Base-by-base conservation (phyloP, 2,797 vertebrate genomes). In the Pelobates cultripes region DNA sequence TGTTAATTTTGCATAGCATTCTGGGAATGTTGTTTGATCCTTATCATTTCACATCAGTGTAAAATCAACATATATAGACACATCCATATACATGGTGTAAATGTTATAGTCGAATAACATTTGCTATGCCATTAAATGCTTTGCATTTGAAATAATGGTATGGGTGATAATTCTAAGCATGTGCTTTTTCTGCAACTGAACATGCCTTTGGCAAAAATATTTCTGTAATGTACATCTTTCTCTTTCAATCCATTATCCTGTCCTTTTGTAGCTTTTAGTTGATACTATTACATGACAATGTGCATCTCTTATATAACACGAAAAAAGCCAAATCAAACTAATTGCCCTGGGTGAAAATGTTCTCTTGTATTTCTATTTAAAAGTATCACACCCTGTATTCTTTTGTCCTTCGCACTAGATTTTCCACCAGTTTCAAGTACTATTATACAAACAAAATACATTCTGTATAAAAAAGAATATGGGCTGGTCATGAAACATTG, bases 261-360 rank as follows among this genome's bases (percentile, higher is more conserved):
- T 55, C 57, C 67, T 70, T 64, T 64, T 80, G 8, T 17, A 51
- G 44, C 64, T 45, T 70, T 67, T 64, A 14, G 57, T 73, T 47
- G 55, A 81, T 76, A 61, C 80, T 71, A 66, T 71, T 81, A 73
- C 43, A 63, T 81, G 13, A n/a, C 64, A 74, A 43, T 69, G 28
- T 75, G 43, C 55, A 55, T 61, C 73, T 70, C 66, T 66, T 81
- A 76, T 41, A 71, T 81, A 81, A 81, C 9, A 17, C 2, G 7
- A 70, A 76, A 51, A 42, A 51, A 67, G 64, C 28, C 66, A 72
- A 69, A 68, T 72, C 53, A 61, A 64, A 51, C 57, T 76, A 67
- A 77, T 44, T 76, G 77, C 68, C 66, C 43, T 15, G 10, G 55
- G 63, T 43, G 43, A 64, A 64, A 70, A 78, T 43, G 40, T 61